Conservation (phyloP, 2,797 vertebrate species). For the Tapera naevia region DNA sequence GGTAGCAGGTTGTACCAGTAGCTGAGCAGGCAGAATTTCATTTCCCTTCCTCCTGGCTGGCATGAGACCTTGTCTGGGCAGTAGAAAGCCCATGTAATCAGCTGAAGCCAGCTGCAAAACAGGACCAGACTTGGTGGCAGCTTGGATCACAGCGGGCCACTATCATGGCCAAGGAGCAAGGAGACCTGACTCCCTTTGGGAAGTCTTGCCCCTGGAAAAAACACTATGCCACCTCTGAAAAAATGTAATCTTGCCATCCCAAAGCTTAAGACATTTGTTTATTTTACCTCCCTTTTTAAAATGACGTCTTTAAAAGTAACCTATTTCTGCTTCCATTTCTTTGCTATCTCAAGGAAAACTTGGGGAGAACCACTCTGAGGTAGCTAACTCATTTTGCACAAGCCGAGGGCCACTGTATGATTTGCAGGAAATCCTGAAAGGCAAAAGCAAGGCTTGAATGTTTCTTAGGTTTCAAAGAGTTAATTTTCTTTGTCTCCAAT, state of each 20-base stretch:
- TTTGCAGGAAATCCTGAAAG: background rate
- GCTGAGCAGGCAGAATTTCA: background rate
- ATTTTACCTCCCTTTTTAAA: background rate
- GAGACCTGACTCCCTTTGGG: background rate
- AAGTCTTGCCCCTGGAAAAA: background rate
- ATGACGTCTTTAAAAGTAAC: background rate
- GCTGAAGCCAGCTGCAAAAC: background rate
- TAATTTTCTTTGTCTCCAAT: background rate
- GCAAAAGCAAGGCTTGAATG: background rate
- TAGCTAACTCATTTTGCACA: background rate
- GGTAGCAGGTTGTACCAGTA: background rate
- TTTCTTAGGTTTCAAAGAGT: background rate
- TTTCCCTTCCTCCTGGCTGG: background rate
- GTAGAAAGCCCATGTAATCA: background rate
- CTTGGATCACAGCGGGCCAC: background rate
- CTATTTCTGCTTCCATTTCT: background rate
- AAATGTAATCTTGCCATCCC: background rate
- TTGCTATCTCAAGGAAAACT: background rate
- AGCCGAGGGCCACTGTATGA: background rate
- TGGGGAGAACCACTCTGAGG: background rate
- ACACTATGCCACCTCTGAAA: background rate
- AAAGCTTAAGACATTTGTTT: background rate
- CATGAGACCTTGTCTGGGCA: background rate
- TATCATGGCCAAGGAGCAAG: background rate
- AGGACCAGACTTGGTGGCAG: background rate